These are phyloP conservation scores for Struthio camelus DNA, from an alignment of 2,113 vertebrate genomes.

Conservation along the genomic window DNA sequence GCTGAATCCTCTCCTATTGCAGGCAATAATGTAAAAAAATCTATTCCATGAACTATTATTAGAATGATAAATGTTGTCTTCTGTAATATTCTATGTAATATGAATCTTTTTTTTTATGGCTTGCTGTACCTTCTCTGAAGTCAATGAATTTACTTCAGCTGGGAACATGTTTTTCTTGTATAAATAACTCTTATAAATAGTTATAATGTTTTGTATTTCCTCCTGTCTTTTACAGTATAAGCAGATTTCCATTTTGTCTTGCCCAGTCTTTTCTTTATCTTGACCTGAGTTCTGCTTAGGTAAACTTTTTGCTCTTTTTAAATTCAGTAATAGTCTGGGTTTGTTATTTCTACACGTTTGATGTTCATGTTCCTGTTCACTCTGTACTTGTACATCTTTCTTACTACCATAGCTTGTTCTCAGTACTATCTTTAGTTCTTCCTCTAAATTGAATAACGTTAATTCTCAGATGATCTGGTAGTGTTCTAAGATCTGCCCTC, in stretches of 20 bases:
- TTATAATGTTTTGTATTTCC: not conserved
- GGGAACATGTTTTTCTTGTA: not conserved
- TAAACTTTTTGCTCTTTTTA: not conserved
- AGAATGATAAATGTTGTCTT: not conserved
- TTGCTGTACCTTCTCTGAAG: not conserved
- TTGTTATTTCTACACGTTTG: not conserved
- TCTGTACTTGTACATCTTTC: not conserved
- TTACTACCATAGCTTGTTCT: not conserved
- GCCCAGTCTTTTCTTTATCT: not conserved
- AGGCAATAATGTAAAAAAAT: not conserved
- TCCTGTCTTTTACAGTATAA: not conserved
- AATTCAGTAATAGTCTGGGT: not conserved
- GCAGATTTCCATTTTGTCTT: not conserved
- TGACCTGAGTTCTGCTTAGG: not conserved
- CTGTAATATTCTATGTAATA: not conserved
- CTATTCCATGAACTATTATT: not conserved
- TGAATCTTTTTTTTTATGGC: not conserved
- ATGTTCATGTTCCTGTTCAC: not conserved
- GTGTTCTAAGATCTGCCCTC: not conserved
- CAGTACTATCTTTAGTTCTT: not conserved
- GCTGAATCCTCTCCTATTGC: not conserved
- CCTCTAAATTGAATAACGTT: not conserved
- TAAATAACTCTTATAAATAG: not conserved
- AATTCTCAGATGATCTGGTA: not conserved
- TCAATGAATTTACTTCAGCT: not conserved